Evolutionary conservation across 2,797 vertebrate genomes (phyloP), one percentile per base, ranked within the genome.

Genomic region (Platalea minor): DNA sequence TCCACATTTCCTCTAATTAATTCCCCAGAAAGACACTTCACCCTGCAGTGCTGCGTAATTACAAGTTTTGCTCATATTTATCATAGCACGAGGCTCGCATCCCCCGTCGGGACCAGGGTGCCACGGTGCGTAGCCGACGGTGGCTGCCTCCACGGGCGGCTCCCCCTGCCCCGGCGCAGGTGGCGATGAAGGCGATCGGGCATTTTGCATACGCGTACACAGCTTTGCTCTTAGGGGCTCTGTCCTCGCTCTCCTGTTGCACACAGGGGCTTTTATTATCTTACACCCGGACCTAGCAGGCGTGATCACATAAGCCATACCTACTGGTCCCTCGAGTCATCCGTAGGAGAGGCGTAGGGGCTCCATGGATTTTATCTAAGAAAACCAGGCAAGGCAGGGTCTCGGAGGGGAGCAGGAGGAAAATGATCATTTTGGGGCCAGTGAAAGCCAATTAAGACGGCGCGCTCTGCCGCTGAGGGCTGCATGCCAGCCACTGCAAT

Each of bases 141-240:
- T 8, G 31, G 35, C 46, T 20, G 39, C 23, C 54, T 11, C 18
- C 72, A 1, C 6, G 7, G 46, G 23, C 7, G 8, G 37, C 25
- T 19, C 13, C 21, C 17, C 26, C 11, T 5, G 45, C n/a, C 21
- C 25, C 31, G 2, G 14, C 5, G 7, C 24, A 3, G 46, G 61
- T 5, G 3, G 48, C 3, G 12, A 13, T 5, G 54, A 9, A 21
- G 25, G 39, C 7, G 2, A 8, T 2, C 0, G 3, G 75, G 82
- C 39, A 2, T 1, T 20, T 3, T 33, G 9, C 43, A 2, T 0
- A 6, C 37, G 15, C 18, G 1, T 8, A 0, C 1, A 0, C 0
- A 11, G 28, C n/a, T 10, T 3, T 11, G 73, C 46, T 0, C 23
- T 3, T 1, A 4, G 31, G 43, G 72, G 46, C 54, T 56, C 54